Conservation (phyloP, 2,797 vertebrate genomes). For the Cuniculus paca region DNA sequence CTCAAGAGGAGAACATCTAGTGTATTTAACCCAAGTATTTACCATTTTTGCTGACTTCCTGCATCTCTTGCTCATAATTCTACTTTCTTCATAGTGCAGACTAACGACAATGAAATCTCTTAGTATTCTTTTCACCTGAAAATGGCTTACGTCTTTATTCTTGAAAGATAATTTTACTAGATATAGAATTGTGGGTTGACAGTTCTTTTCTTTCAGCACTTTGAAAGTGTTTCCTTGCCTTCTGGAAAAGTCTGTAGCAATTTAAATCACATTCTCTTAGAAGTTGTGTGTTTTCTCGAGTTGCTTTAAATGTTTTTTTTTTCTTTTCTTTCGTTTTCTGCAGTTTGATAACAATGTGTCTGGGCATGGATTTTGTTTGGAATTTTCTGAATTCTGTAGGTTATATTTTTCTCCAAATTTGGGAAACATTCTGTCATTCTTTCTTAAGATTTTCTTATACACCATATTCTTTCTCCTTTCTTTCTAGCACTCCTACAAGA, state of each 20-base stretch:
- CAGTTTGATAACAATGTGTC: neutral
- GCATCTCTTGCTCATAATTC: neutral
- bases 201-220: neutral
- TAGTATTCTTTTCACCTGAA: neutral
- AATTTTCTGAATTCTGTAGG: neutral
- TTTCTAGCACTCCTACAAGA: neutral
- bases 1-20: neutral
- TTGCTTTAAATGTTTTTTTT: neutral
- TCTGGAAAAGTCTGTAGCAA: neutral
- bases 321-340: neutral
- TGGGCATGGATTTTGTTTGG: neutral
- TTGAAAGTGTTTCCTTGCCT: neutral
- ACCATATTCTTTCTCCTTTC: neutral
- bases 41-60: neutral
- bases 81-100: neutral
- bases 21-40: neutral
- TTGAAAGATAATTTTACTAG: neutral
- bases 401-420: conserved; percentile 25
- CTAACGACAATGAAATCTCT: neutral
- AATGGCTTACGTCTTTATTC: conserved; percentile 13
- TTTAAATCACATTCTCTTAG: neutral
- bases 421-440: neutral
- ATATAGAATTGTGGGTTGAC: neutral
- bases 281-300: neutral
- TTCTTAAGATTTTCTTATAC: neutral